Percentiles rank a stretch among this genome's conserved stretches.
phyloP scores from a whole-genome alignment of 2,888 invertebrate species.

The Cephus rjabovi region DNA sequence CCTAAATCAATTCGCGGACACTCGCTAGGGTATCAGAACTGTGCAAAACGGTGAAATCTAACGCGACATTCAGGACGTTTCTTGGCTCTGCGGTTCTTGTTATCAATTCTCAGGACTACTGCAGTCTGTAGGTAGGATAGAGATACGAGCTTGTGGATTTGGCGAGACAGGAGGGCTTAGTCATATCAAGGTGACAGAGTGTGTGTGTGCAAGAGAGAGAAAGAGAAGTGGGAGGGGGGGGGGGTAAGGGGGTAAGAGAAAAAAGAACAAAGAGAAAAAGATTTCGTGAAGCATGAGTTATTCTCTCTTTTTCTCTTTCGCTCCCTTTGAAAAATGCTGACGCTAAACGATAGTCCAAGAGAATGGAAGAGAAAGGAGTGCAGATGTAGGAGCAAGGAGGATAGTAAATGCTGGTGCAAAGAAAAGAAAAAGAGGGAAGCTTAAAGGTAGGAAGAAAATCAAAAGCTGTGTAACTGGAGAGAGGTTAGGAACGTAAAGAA shows the following conservation, averaged over 20 bases:
- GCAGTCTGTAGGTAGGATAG: not conserved
- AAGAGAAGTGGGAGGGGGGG: rapidly evolving
- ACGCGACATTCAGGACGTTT: not conserved
- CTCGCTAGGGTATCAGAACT: not conserved
- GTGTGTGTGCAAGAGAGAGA: not conserved
- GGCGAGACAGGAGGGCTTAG: not conserved
- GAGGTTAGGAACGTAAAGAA: not conserved
- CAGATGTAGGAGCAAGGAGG: not conserved
- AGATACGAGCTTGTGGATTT: not conserved
- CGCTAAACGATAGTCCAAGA: not conserved
- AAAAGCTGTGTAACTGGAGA: not conserved
- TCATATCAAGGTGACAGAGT: not conserved
- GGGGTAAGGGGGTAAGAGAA: constrained; percentile 1
- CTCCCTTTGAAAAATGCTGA: constrained; percentile 1
- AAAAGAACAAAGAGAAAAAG: constrained; percentile 16
- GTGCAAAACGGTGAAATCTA: not conserved
- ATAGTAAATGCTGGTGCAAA: not conserved
- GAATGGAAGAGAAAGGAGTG: not conserved
- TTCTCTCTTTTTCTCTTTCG: constrained; percentile 9
- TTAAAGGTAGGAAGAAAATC: constrained; percentile 4
- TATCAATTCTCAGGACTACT: not conserved
- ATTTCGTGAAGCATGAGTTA: constrained; percentile 17
- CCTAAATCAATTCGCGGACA: not conserved
- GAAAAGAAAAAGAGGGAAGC: not conserved
- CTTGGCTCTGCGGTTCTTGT: not conserved